phyloP scores from a whole-genome alignment of 2,888 invertebrate genomes.

The Noctua comes region DNA sequence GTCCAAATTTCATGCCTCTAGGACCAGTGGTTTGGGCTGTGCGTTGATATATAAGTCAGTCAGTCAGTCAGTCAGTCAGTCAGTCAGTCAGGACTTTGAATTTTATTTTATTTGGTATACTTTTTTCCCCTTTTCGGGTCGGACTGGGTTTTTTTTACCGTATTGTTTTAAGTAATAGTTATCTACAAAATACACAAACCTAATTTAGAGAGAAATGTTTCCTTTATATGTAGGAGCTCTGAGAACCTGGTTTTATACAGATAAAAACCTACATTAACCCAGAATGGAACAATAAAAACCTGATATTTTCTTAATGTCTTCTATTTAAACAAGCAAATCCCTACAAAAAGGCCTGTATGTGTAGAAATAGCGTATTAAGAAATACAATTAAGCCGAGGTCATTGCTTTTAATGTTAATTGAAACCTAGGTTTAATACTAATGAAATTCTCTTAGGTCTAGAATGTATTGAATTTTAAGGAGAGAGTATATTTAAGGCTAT shows the following conservation, averaged over 20 bases:
- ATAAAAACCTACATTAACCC: not conserved
- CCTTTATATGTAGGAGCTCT: too few relatives aligned
- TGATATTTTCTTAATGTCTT: conserved; percentile 8
- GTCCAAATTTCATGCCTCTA: too few relatives aligned
- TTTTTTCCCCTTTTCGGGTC: too few relatives aligned
- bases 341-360: conserved; percentile 2
- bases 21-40: too few relatives aligned
- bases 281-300: not conserved
- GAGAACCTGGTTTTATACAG: not conserved
- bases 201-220: not conserved
- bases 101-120: too few relatives aligned
- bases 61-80: too few relatives aligned
- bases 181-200: not conserved
- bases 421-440: conserved; percentile 46
- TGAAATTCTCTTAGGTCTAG: conserved; percentile 35
- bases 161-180: too few relatives aligned
- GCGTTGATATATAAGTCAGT: too few relatives aligned
- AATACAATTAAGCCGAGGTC: conserved; percentile 41
- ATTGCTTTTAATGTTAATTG: conserved; percentile 59
- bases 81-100: too few relatives aligned
- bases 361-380: conserved; percentile 51
- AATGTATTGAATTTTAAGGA: conserved; percentile 41
- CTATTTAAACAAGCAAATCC: conserved; percentile 17
- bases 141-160: too few relatives aligned
- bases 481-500: conserved; percentile 2